Evolutionary conservation across 2,888 invertebrate species (phyloP).

Genomic region (Oscheius sp.): DNA sequence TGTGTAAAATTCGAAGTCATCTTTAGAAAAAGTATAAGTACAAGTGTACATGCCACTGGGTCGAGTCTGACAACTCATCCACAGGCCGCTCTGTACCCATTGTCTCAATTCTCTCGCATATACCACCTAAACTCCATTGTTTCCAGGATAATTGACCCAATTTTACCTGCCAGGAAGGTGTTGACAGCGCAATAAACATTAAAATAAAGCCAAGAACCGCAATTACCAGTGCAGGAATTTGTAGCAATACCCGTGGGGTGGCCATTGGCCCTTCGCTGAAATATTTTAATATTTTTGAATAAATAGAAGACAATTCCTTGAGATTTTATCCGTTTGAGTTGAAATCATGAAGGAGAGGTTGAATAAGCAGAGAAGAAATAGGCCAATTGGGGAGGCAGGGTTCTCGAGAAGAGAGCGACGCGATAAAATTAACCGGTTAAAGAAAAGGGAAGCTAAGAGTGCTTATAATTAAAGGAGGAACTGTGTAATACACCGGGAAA

Average conservation of each 20-base stretch:
- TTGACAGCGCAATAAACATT: conserved; percentile 61
- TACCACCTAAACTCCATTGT: conserved; percentile 41
- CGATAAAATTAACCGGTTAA: conserved; percentile 6
- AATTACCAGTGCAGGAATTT: conserved; percentile 57
- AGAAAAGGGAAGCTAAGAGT: not conserved
- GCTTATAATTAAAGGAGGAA: not conserved
- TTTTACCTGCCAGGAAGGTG: conserved; percentile 63
- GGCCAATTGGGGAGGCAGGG: conserved; percentile 14
- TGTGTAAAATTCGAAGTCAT: conserved; percentile 68
- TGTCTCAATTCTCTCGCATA: conserved; percentile 68
- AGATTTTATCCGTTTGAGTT: conserved; percentile 20
- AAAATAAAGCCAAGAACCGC: conserved; percentile 64
- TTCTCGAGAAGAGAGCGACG: not conserved
- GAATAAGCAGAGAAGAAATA: conserved; percentile 1
- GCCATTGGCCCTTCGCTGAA: conserved; percentile 10
- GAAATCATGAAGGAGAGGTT: conserved; percentile 12
- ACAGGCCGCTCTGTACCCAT: conserved; percentile 71
- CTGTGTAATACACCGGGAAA: not conserved
- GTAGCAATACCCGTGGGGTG: conserved; percentile 38
- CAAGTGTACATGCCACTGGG: conserved; percentile 71
- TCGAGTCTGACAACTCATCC: conserved; percentile 70
- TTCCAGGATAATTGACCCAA: no score
- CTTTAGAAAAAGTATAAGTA: conserved; percentile 69
- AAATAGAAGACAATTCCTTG: not conserved
- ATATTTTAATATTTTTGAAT: not conserved